These are phyloP conservation scores for Hirtodrosophila confusa DNA, from an alignment of 2,888 invertebrate species.

Conservation along the genomic window DNA sequence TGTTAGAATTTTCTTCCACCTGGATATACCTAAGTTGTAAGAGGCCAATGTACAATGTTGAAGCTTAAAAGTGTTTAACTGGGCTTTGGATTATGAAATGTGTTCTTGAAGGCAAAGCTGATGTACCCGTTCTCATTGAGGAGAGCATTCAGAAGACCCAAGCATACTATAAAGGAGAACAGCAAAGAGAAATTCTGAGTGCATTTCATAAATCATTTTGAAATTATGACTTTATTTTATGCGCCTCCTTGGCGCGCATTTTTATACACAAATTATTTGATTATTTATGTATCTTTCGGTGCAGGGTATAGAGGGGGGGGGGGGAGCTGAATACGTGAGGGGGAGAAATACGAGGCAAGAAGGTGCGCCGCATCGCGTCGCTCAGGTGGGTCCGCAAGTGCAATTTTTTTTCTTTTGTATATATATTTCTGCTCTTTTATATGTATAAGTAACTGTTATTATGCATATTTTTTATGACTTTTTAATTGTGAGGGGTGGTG, in stretches of 20 bases:
- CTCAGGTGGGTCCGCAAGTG: slow-evolving; percentile 41
- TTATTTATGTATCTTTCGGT: slow-evolving; percentile 60
- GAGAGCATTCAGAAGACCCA: not conserved
- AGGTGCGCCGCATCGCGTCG: slow-evolving; percentile 44
- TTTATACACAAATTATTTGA: slow-evolving; percentile 72
- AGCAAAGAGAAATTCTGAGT: slow-evolving; percentile 34
- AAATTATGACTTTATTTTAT: slow-evolving; percentile 78
- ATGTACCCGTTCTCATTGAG: slow-evolving; percentile 1
- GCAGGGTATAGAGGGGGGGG: not conserved
- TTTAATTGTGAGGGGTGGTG: slow-evolving; percentile 52
- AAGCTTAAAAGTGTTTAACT: no score
- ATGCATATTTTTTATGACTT: slow-evolving; percentile 58
- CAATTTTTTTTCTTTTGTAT: slow-evolving; percentile 9
- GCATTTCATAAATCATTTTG: slow-evolving; percentile 73
- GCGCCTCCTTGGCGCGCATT: slow-evolving; percentile 60
- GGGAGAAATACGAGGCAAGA: slow-evolving; percentile 7
- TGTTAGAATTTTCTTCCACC: no score
- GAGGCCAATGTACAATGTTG: no score
- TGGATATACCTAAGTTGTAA: no score
- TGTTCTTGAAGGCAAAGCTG: not conserved
- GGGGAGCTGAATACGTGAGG: not conserved
- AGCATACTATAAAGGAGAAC: slow-evolving; percentile 18
- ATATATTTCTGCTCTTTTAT: slow-evolving; percentile 18
- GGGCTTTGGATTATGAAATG: no score
- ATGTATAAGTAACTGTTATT: slow-evolving; percentile 25